phyloP scores from a whole-genome alignment of 2,888 invertebrate species.

The Coenonympha glycerion region DNA sequence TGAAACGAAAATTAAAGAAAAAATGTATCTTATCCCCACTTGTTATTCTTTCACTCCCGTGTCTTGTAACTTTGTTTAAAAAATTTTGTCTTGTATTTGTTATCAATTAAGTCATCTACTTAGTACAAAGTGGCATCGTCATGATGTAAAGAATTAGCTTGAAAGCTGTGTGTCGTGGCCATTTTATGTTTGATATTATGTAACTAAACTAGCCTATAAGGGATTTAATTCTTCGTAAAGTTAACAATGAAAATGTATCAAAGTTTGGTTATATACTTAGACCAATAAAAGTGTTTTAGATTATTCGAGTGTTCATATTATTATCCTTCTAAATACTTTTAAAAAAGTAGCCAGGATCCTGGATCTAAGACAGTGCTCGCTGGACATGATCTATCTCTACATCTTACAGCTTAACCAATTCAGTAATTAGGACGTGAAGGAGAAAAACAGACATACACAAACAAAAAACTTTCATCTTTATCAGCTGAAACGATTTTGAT shows the following conservation, averaged over 20 bases:
- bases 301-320: slow-evolving; percentile 6
- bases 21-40: slow-evolving; percentile 55
- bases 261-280: slow-evolving; percentile 61
- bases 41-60: slow-evolving; percentile 63
- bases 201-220: slow-evolving; percentile 55
- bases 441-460: too few relatives aligned
- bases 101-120: slow-evolving; percentile 31
- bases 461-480: too few relatives aligned
- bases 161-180: slow-evolving; percentile 63
- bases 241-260: slow-evolving; percentile 59
- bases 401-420: too few relatives aligned
- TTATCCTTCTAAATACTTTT: too few relatives aligned
- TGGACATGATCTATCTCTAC: too few relatives aligned
- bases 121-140: slow-evolving; percentile 68
- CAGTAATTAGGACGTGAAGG: too few relatives aligned
- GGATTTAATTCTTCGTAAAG: slow-evolving; percentile 54
- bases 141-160: slow-evolving; percentile 47
- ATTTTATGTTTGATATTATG: slow-evolving; percentile 64
- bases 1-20: slow-evolving; percentile 11
- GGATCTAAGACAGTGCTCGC: too few relatives aligned
- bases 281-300: slow-evolving; percentile 72
- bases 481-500: too few relatives aligned
- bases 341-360: too few relatives aligned
- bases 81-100: slow-evolving; percentile 34
- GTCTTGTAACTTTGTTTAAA: slow-evolving; percentile 36